phyloP scores from a whole-genome alignment of 2,888 invertebrate genomes.

The Spatulosminthurus flaviceps region DNA sequence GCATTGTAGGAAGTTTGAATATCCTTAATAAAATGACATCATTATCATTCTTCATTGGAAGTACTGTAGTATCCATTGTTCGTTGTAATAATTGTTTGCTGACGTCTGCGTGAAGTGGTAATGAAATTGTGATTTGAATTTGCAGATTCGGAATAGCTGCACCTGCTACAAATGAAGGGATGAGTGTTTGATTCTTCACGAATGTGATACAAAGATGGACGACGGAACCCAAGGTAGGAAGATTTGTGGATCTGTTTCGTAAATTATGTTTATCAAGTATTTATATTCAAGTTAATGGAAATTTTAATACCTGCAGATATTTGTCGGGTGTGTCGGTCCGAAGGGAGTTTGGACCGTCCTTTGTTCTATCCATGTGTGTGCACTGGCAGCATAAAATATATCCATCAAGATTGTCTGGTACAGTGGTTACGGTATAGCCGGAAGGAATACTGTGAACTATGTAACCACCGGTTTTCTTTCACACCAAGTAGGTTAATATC shows the following conservation, averaged over 20 bases:
- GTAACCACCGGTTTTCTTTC: constrained; percentile 96
- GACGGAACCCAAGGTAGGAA: constrained; percentile 44
- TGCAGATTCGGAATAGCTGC: no score
- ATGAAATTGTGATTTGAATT: no score
- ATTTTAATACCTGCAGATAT: constrained; percentile 75
- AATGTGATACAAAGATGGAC: constrained; percentile 31
- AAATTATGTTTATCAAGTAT: not conserved
- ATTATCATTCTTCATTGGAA: no score
- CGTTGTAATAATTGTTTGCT: no score
- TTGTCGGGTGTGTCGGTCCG: constrained; percentile 97
- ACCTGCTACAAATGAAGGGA: no score
- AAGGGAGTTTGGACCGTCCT: constrained; percentile 89
- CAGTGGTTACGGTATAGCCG: constrained; percentile 99
- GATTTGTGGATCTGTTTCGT: no score
- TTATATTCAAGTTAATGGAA: not conserved
- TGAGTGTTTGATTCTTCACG: no score
- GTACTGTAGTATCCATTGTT: no score
- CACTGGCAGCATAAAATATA: constrained; percentile 98
- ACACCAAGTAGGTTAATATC: constrained; percentile 87
- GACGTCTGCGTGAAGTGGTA: no score
- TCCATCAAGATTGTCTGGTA: constrained; percentile 97
- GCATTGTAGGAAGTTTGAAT: no score
- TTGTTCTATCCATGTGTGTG: constrained; percentile 98
- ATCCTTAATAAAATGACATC: no score
- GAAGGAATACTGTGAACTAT: constrained; percentile 98